Conservation (phyloP, 2,888 invertebrate genomes). For the Leptinotarsa rubiginosa region DNA sequence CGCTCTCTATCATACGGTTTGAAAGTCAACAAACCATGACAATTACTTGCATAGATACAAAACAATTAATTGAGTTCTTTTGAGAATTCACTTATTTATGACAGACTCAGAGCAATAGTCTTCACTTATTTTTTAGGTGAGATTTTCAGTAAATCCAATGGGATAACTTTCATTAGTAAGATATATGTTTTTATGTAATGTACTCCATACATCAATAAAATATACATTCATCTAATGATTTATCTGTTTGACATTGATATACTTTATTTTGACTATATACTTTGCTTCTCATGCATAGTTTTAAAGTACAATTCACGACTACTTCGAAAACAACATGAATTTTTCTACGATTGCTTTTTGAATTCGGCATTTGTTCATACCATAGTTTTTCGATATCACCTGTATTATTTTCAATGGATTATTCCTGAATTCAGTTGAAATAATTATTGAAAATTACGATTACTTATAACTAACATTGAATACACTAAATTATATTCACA, state of each 20-base stretch:
- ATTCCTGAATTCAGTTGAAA: neutral
- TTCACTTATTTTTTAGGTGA: neutral
- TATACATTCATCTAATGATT: conserved; percentile 23
- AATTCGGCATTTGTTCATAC: conserved; percentile 20
- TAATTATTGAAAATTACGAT: conserved; percentile 3
- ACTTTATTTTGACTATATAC: conserved; percentile 8
- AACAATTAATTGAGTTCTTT: neutral
- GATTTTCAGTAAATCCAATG: neutral
- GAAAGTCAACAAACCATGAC: neutral
- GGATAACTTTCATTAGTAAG: conserved; percentile 4
- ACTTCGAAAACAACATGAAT: conserved; percentile 16
- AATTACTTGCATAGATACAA: neutral
- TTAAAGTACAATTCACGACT: conserved; percentile 2
- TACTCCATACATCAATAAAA: conserved; percentile 23
- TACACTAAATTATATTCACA: conserved; percentile 22
- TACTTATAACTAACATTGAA: conserved; percentile 2
- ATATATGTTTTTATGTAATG: conserved; percentile 21
- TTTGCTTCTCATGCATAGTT: conserved; percentile 10
- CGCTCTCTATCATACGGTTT: neutral
- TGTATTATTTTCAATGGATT: conserved; percentile 18
- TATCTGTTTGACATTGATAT: conserved; percentile 4
- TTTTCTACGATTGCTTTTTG: conserved; percentile 16
- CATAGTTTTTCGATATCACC: conserved; percentile 18
- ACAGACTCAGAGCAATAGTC: conserved; percentile 4
- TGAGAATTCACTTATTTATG: neutral